Base-by-base conservation (phyloP, 92 coral and sea anemone genomes). In the Actinernus sp. region DNA sequence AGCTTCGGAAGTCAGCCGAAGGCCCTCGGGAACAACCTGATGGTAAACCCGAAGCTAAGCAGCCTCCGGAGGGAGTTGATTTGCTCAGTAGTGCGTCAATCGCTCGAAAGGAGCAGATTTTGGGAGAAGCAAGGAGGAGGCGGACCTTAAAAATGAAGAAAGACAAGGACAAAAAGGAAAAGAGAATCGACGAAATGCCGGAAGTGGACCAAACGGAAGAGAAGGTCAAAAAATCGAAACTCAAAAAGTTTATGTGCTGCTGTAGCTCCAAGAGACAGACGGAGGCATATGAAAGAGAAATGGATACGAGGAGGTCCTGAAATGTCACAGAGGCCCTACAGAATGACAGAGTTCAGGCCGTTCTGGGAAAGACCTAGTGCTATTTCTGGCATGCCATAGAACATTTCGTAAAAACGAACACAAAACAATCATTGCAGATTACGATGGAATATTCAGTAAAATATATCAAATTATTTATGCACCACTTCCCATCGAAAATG, bases 71-170 rank as follows among this genome's bases (percentile, higher is more conserved):
- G 40, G 96, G 96, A 3, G 86, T 76, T 37, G 96, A 90, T 49
- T 41, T 90, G 43, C 48, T 90, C 11, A 86, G 76, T 3, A 67
- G 85, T 26, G 88, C 80, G 1, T 64, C 76, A 3, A 67, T 90
- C 17, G 52, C 88, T 8, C 77, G 88, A 33, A 90, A 90, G 60
- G 81, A 86, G 37, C 75, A 82, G 61, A 81, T 90, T 31, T 44
- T 90, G 19, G 83, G 92, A 17, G 96, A 90, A 43, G 96, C 96
- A 2, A 79, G 88, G 54, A 71, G 96, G 0, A 57, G 96, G 25
- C 59, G 96, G 33, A 90, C 96, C 0, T 58, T 87, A 3, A 81
- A 88, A 69, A 78, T 71, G 22, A 79, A 90, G 55, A 88, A 88
- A 58, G 88, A 60, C 54, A 74, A 59, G 54, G 71, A 51, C 26